Conservation (phyloP, 2,113 vertebrate species). For the Thomomys bottae region DNA sequence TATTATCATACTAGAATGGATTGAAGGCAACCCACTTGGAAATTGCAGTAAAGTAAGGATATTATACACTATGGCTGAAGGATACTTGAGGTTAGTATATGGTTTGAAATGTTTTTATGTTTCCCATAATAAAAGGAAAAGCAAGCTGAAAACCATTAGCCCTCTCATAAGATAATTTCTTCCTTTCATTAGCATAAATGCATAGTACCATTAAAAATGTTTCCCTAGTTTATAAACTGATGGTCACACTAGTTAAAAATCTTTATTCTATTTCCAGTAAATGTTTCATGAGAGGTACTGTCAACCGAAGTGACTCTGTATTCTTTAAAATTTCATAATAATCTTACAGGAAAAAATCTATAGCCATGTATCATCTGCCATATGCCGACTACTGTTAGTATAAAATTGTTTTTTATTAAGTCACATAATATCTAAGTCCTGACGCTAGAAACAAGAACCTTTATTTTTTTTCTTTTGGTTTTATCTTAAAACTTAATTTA, state of each 20-base stretch:
- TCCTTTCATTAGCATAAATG: background rate
- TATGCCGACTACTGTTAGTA: background rate
- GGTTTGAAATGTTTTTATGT: too few species aligned
- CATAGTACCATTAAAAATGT: background rate
- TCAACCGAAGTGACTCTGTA: background rate
- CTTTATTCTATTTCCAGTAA: conserved; percentile 40
- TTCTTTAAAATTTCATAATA: conserved; percentile 31
- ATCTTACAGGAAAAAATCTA: conserved; percentile 33
- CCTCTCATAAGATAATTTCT: conserved; percentile 11
- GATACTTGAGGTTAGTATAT: background rate
- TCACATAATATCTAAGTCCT: background rate
- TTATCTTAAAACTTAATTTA: conserved; percentile 55
- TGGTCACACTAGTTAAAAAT: background rate
- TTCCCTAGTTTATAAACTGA: conserved; percentile 19
- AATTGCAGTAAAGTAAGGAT: background rate
- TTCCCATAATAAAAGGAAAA: background rate
- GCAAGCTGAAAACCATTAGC: conserved; percentile 23
- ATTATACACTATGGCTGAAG: background rate
- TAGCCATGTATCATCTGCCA: background rate
- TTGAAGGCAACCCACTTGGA: background rate
- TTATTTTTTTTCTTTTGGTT: conserved; percentile 23
- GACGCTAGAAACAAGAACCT: conserved; percentile 25
- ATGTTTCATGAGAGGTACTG: background rate
- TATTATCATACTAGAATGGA: background rate
- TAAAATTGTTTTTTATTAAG: conserved; percentile 33